Conservation (phyloP, 1,140 invertebrate species). For the Leptopilina clavipes region DNA sequence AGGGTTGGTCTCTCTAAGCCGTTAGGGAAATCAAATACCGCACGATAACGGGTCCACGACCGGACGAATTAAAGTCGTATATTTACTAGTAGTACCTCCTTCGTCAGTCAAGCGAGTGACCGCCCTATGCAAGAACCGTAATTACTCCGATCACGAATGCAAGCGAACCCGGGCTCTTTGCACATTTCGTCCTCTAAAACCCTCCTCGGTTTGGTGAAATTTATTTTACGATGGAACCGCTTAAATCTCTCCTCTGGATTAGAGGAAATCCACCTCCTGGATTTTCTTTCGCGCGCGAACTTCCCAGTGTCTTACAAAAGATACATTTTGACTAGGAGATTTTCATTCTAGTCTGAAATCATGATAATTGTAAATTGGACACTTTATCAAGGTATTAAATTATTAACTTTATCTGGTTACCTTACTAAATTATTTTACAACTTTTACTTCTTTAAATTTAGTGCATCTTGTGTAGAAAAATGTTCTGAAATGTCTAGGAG, state of each 20-base stretch:
- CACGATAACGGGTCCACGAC: constrained; percentile 53
- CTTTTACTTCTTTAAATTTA: too few species aligned
- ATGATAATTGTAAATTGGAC: neutral
- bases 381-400: neutral
- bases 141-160: constrained; percentile 52
- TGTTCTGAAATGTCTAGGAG: too few species aligned
- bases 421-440: too few species aligned
- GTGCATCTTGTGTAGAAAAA: too few species aligned
- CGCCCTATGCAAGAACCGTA: constrained; percentile 45
- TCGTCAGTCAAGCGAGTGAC: constrained; percentile 51
- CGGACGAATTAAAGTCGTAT: constrained; percentile 57
- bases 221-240: constrained; percentile 22
- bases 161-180: constrained; percentile 27
- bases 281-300: neutral
- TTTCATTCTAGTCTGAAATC: neutral
- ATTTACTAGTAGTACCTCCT: constrained; percentile 55
- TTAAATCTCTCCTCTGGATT: constrained; percentile 28
- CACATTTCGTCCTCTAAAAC: constrained; percentile 29
- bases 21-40: constrained; percentile 58
- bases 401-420: neutral
- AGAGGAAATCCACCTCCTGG: constrained; percentile 11
- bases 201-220: constrained; percentile 11
- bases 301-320: neutral
- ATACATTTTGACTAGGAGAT: neutral
- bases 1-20: constrained; percentile 42